Evolutionary conservation across 2,113 vertebrate species (phyloP), one percentile per base, ranked within the genome.

Genomic region (Callipepla californica): DNA sequence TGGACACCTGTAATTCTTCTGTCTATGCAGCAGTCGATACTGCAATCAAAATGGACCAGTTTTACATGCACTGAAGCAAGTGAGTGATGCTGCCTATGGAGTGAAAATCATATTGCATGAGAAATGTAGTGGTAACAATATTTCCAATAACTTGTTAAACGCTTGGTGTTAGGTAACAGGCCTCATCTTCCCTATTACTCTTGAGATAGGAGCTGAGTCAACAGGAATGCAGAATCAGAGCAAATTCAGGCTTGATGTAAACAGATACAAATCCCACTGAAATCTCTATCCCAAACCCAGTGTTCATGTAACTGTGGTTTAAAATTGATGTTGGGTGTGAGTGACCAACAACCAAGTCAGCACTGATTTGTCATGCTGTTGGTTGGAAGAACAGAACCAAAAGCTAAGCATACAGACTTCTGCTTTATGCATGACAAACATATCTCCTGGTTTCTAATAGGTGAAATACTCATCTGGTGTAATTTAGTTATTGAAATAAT

Each of bases 161-260:
- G 20, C 77, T 84, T 78, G 58, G 19, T 84, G 48, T 80, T 89
- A 69, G 44, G 38, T 61, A 78, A 53, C 30, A 57, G 76, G 26
- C 82, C 79, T 40, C 30, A 36, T 80, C 61, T 66, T 88, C 75
- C 67, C 82, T 68, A 15, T 1, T 28, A 42, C 77, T 63, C 76
- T 38, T 67, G 90, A 90, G 68, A 53, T 93, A 68, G 57, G 61
- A 87, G 30, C 68, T 78, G 57, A 76, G 53, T 91, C 51, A 83
- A 47, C 47, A 47, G 53, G 73, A 88, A 88, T 58, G 48, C 32
- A 80, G 69, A 80, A 93, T 75, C 36, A 17, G 68, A 61, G 73
- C 79, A 88, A 57, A 94, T 90, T 94, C 75, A 50, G 72, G 30
- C 61, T 50, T 75, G 72, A 85, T 57, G 69, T 70, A 90, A 92